Percentiles rank a stretch among this genome's conserved stretches.
These are phyloP conservation scores for Clarias magur DNA, from an alignment of 2,113 vertebrate genomes.

Conservation along the genomic window DNA sequence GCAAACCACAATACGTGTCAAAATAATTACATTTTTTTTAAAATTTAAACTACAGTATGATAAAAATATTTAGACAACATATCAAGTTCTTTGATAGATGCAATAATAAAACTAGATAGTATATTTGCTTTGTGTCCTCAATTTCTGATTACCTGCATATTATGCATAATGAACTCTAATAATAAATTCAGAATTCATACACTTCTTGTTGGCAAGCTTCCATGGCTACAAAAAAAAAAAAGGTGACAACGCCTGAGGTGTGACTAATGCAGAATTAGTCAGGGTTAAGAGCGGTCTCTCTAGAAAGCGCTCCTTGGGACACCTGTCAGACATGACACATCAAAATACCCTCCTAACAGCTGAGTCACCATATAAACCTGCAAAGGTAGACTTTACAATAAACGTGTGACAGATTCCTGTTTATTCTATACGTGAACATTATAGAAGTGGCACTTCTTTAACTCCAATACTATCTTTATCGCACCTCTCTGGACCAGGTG, in stretches of 20 bases:
- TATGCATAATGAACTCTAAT: too few species aligned
- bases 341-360: constrained; percentile 1
- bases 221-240: neutral
- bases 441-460: neutral
- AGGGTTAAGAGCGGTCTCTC: neutral
- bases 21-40: too few species aligned
- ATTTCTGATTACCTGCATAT: neutral
- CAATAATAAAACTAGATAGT: neutral
- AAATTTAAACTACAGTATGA: neutral
- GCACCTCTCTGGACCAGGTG: constrained; percentile 42
- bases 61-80: neutral
- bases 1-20: too few species aligned
- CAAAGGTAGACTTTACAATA: neutral
- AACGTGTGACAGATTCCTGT: neutral
- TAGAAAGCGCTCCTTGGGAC: neutral
- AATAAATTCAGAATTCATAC: neutral
- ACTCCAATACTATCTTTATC: constrained; percentile 21
- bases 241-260: neutral
- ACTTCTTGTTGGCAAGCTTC: neutral
- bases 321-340: neutral
- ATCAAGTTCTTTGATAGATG: neutral
- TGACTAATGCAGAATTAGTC: neutral
- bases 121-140: neutral
- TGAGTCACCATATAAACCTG: neutral
- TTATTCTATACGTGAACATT: neutral